These are phyloP conservation scores for Hemibagrus guttatus DNA, from an alignment of 2,797 vertebrate genomes.

Conservation along the genomic window DNA sequence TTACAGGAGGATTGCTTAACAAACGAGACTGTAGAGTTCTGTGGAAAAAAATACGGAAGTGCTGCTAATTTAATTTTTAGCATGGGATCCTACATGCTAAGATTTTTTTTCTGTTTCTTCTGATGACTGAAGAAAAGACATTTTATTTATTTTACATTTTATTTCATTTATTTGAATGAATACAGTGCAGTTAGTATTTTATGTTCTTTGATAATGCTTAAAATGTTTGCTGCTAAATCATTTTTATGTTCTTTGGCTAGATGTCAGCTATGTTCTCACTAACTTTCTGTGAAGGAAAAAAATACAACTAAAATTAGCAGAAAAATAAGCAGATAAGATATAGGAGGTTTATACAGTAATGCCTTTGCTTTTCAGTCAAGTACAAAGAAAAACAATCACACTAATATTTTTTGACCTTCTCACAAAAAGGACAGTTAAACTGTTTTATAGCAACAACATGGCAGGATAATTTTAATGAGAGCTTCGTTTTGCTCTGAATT, in stretches of 20 bases:
- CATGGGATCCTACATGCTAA: not conserved
- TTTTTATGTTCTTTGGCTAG: not conserved
- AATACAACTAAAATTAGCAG: not conserved
- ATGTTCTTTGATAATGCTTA: not conserved
- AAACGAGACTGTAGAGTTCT: not conserved
- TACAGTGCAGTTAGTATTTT: not conserved
- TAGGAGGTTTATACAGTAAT: not conserved
- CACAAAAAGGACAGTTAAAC: not conserved
- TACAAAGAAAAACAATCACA: not conserved
- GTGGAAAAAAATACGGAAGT: not conserved
- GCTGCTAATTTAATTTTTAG: not conserved
- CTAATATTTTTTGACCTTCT: not conserved
- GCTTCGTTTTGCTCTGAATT: not conserved
- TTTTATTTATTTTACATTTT: not conserved
- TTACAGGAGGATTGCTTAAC: not conserved
- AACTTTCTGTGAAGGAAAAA: not conserved
- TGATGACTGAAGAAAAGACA: not conserved
- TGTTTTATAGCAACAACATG: not conserved
- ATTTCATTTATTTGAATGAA: too few species aligned
- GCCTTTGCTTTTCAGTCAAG: not conserved
- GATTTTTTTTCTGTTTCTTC: not conserved
- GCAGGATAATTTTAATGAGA: not conserved
- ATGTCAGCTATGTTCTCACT: not conserved
- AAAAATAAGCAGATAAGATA: not conserved
- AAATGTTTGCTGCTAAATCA: not conserved